A percentile compares a stretch with the other conserved stretches of the same genome.
phyloP scores from a whole-genome alignment of 2,113 vertebrate genomes.

The Lonchura striata region DNA sequence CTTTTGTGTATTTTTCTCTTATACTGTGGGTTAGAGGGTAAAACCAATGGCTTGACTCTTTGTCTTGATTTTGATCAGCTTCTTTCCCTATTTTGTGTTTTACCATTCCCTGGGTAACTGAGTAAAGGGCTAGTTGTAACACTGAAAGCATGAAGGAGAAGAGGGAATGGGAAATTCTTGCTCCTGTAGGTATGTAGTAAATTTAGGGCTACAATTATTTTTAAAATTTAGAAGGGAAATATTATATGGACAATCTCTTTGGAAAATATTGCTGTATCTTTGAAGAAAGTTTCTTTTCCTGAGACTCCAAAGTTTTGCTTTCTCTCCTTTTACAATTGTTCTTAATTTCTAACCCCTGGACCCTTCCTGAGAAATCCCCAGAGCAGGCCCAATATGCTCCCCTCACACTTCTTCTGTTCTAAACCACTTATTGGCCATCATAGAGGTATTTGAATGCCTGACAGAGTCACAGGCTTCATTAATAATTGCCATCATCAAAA shows the following conservation, averaged over 20 bases:
- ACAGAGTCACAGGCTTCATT: neutral
- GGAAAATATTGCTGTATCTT: neutral
- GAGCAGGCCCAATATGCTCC: neutral
- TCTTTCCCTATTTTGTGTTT: neutral
- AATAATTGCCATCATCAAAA: conserved; percentile 46
- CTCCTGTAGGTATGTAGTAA: neutral
- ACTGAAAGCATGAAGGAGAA: neutral
- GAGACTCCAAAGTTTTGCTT: neutral
- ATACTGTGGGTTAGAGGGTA: neutral
- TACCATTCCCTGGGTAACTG: neutral
- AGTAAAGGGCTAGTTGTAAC: neutral
- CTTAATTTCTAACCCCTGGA: neutral
- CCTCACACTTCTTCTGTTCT: neutral
- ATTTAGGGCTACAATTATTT: neutral
- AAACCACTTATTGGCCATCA: neutral
- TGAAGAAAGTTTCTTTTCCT: neutral
- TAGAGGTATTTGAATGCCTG: neutral
- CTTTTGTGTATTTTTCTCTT: neutral
- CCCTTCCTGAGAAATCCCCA: neutral
- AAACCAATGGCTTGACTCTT: neutral
- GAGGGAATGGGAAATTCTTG: neutral
- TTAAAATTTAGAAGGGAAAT: neutral
- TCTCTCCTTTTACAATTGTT: neutral
- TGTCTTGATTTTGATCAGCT: neutral
- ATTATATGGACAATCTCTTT: neutral